Evolutionary conservation across 1,140 invertebrate species (phyloP), one percentile per base, ranked within the genome.

Genomic region (Heliconius eleuchia): DNA sequence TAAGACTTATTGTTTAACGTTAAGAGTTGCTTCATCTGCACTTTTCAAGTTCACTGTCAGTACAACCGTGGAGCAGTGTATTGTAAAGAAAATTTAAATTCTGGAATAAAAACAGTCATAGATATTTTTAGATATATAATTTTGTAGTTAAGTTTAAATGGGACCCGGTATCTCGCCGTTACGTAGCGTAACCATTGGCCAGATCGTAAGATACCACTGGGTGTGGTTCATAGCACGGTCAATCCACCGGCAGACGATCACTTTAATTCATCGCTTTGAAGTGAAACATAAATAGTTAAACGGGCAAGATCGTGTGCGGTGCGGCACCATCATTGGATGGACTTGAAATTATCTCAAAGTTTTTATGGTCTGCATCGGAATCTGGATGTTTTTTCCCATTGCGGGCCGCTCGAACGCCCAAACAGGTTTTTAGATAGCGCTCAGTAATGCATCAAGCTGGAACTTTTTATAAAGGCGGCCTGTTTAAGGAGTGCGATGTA

Each of bases 341-440:
- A 86, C 88, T 88, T 87, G 88, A 91, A 93, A 93, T 94, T 93
- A 94, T 94, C 92, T 94, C 87, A 91, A 86, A 72, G 90, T 94
- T 94, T 94, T 94, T 94, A 92, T 94, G 90, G 91, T 89, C 87
- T 87, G 87, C 92, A 91, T 93, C 86, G 92, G 92, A 93, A 93
- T 94, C 91, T 93, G 90, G 90, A 83, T 91, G 85, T 91, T 94
- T 94, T 94, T 94, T 93, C 88, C 90, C 89, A 91, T 89, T 86
- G 86, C 86, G 84, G 87, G 87, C 88, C 89, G 87, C 88, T 90
- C 87, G 89, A 88, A 92, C 86, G 85, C 85, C 89, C 87, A 91
- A 94, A 93, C 91, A 91, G 92, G 93, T 93, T 94, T 94, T 93
- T 92, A 92, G 93, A 94, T 93, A 93, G 90, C 89, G 93, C 89